A percentile compares a stretch with the other conserved stretches of the same genome.
Conservation (phyloP, 2,113 vertebrate genomes). For the Sinocyclocheilus rhinocerous region DNA sequence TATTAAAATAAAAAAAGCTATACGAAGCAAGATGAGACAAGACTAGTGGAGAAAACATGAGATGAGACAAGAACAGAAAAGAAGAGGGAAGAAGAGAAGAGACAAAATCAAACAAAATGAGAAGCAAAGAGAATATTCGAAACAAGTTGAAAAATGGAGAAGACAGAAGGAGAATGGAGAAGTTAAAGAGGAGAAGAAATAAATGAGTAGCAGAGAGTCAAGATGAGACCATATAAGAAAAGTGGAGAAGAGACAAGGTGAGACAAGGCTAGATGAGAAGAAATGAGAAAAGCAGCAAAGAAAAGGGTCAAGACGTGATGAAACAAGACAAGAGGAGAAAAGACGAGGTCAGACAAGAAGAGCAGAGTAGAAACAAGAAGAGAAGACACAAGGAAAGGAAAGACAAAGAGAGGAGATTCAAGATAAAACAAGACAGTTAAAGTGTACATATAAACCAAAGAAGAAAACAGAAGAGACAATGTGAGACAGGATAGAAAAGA, state of each 20-base stretch:
- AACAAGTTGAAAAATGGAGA: neutral
- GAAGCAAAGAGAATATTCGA: neutral
- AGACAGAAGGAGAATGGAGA: neutral
- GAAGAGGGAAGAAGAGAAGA: no score
- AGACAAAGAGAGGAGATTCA: neutral
- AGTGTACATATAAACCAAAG: neutral
- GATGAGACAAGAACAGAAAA: no score
- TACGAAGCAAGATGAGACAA: no score
- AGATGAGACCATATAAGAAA: neutral
- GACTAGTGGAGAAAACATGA: no score
- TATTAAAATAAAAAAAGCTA: no score
- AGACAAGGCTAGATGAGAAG: neutral
- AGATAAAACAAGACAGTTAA: neutral
- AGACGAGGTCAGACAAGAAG: neutral
- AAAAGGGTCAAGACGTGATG: neutral
- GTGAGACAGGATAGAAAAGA: neutral
- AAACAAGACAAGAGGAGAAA: conserved; percentile 51
- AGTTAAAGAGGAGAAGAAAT: neutral
- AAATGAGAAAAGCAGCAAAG: neutral
- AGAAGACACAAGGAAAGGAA: neutral
- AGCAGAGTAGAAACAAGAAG: neutral
- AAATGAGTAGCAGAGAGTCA: neutral
- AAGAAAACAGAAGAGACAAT: neutral
- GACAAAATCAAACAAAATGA: neutral
- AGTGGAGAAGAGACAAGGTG: neutral